Evolutionary conservation across 2,113 vertebrate genomes (phyloP).

Genomic region (Nycticorax nycticorax): DNA sequence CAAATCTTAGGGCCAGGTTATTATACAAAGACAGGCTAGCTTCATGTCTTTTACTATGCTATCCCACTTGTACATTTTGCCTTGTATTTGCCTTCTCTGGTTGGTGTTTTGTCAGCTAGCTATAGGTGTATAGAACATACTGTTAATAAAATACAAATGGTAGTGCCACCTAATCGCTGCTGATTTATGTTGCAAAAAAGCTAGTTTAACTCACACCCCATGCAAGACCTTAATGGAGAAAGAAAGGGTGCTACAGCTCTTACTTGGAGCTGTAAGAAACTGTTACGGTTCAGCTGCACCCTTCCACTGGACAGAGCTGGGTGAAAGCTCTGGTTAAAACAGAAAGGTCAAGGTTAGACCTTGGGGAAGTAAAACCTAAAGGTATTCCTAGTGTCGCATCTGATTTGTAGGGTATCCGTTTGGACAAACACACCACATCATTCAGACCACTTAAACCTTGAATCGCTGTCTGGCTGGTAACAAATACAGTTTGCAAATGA

Average conservation of each 20-base stretch:
- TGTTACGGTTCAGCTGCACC: background rate
- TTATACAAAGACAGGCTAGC: background rate
- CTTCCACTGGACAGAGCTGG: background rate
- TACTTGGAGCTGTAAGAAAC: background rate
- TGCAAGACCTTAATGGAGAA: background rate
- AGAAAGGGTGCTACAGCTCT: background rate
- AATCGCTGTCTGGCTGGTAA: background rate
- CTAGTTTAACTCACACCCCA: background rate
- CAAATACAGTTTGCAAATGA: background rate
- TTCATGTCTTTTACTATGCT: background rate
- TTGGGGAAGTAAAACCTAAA: background rate
- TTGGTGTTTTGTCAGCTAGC: background rate
- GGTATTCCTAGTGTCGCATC: background rate
- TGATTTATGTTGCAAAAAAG: background rate
- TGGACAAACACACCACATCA: background rate
- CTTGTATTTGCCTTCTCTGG: background rate
- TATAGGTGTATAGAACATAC: background rate
- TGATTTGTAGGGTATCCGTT: background rate
- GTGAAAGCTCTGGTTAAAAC: background rate
- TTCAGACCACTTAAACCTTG: background rate
- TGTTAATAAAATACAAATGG: background rate
- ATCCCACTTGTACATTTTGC: background rate
- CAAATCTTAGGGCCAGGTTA: background rate
- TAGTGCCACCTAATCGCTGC: background rate
- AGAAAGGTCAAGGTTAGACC: background rate